Percentiles rank a stretch among this genome's conserved stretches.
These are phyloP conservation scores for Collichthys lucidus DNA, from an alignment of 2,113 vertebrate species.

Conservation along the genomic window DNA sequence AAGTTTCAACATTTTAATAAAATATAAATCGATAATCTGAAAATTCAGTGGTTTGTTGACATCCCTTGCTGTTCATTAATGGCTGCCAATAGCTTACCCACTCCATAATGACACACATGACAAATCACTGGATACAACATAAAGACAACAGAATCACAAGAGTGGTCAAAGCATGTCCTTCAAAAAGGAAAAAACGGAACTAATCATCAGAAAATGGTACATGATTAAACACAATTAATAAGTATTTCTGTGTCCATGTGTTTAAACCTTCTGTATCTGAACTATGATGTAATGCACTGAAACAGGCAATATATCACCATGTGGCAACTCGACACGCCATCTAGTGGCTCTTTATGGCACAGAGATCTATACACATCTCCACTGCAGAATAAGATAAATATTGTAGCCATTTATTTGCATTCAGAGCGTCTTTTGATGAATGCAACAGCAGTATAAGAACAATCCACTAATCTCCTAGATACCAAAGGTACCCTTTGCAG, in stretches of 20 bases:
- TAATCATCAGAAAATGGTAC: background rate
- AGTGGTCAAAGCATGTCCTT: background rate
- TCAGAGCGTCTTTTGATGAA: background rate
- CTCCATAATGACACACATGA: background rate
- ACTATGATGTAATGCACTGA: slow-evolving; percentile 22
- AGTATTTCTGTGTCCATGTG: background rate
- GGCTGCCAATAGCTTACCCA: background rate
- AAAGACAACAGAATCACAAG: background rate
- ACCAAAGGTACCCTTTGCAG: no score
- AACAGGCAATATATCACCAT: slow-evolving; percentile 17
- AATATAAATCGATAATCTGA: background rate
- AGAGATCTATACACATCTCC: background rate
- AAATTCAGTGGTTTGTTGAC: background rate
- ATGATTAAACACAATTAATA: no score
- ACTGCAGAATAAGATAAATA: background rate
- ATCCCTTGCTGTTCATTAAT: no score
- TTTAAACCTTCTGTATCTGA: background rate
- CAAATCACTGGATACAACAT: background rate
- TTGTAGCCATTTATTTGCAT: background rate
- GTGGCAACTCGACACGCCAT: slow-evolving; percentile 30
- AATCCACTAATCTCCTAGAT: background rate
- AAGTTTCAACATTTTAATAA: background rate
- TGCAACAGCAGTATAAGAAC: background rate
- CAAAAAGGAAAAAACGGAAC: background rate
- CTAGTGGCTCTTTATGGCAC: slow-evolving; percentile 37